Conservation (phyloP, 2,888 invertebrate species). For the Drosophila mayaguana region DNA sequence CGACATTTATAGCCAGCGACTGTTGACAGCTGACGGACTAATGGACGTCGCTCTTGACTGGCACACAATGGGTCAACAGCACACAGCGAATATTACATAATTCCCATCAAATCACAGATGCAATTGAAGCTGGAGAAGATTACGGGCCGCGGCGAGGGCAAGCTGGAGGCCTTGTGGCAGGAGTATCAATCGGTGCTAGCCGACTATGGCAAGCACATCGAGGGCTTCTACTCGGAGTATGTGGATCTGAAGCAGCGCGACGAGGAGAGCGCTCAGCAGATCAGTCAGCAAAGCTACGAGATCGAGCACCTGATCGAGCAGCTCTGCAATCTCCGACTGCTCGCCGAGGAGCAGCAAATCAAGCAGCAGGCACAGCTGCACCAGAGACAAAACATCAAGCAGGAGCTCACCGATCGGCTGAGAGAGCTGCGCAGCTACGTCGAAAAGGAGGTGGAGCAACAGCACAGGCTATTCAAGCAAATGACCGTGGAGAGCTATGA, state of each 20-base stretch:
- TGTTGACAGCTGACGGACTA: constrained; percentile 31
- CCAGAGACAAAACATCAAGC: constrained; percentile 86
- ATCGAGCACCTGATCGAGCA: constrained; percentile 82
- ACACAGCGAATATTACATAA: neutral
- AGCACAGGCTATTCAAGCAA: constrained; percentile 86
- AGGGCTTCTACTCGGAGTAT: constrained; percentile 85
- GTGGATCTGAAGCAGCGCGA: constrained; percentile 85
- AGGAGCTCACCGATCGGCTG: constrained; percentile 86
- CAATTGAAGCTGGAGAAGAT: constrained; percentile 84
- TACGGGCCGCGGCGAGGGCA: constrained; percentile 85
- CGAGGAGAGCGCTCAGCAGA: constrained; percentile 82
- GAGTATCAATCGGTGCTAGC: constrained; percentile 84
- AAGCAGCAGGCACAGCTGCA: constrained; percentile 85
- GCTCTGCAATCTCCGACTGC: constrained; percentile 85
- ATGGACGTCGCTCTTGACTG: constrained; percentile 44
- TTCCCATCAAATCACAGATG: constrained; percentile 72
- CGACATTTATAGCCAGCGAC: constrained; percentile 54
- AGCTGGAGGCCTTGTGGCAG: constrained; percentile 86
- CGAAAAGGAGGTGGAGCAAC: constrained; percentile 86
- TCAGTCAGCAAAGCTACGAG: constrained; percentile 83
- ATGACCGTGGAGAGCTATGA: constrained; percentile 88
- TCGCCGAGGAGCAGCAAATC: constrained; percentile 85
- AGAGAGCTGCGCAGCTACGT: constrained; percentile 87
- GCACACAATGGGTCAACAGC: constrained; percentile 52
- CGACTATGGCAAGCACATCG: constrained; percentile 84